Evolutionary conservation across 2,888 invertebrate genomes (phyloP).

Genomic region (Tromatobia lineatoria): DNA sequence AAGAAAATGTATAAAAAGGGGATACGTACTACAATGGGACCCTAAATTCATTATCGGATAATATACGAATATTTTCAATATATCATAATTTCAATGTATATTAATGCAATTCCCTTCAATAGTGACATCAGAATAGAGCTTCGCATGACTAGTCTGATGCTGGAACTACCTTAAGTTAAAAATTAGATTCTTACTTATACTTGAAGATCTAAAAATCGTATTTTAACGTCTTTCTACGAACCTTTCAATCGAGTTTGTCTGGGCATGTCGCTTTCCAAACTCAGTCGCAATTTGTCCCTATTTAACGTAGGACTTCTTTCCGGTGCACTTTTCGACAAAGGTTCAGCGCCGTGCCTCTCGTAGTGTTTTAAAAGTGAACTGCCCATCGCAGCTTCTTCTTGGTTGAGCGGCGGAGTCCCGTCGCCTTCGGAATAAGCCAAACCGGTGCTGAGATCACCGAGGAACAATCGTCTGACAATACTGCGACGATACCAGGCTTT

Average conservation of each 20-base stretch:
- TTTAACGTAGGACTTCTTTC: constrained; percentile 84
- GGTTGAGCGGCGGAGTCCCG: constrained; percentile 79
- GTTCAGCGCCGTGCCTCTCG: constrained; percentile 78
- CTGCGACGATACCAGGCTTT: constrained; percentile 99
- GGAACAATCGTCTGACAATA: constrained; percentile 96
- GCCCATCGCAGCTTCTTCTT: constrained; percentile 82
- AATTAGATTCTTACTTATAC: no score
- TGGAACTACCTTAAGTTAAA: no score
- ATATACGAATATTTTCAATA: no score
- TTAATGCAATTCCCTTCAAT: no score
- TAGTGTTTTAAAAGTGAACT: constrained; percentile 82
- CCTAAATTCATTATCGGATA: no score
- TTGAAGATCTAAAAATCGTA: no score
- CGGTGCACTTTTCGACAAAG: constrained; percentile 80
- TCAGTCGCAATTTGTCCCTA: constrained; percentile 88
- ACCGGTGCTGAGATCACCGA: constrained; percentile 94
- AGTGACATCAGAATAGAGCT: no score
- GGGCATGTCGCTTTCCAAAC: constrained; percentile 86
- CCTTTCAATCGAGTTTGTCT: constrained; percentile 86
- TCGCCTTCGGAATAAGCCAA: constrained; percentile 85
- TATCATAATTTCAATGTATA: no score
- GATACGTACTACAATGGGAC: no score
- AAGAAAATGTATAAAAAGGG: no score
- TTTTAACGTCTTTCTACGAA: constrained; percentile 40
- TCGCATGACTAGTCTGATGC: no score